Percentiles rank a stretch among this genome's conserved stretches.
phyloP scores from a whole-genome alignment of 2,797 vertebrate genomes.

The Balearica regulorum region DNA sequence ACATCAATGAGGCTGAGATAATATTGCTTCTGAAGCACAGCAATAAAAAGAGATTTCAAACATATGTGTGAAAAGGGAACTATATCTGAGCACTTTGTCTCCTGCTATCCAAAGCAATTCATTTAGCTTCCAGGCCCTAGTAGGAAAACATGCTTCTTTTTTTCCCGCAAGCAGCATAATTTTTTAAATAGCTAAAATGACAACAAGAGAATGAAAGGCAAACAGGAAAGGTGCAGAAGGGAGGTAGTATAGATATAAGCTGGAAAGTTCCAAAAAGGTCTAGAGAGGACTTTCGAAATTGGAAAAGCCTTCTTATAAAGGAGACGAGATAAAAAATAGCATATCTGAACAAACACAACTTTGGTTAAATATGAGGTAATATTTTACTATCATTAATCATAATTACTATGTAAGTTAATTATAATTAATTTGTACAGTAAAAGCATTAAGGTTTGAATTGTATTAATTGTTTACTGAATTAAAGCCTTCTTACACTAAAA shows the following conservation, averaged over 20 bases:
- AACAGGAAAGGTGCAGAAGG: background rate
- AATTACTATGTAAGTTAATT: background rate
- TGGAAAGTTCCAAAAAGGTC: background rate
- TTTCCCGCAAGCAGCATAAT: background rate
- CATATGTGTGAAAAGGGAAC: background rate
- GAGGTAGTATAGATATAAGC: background rate
- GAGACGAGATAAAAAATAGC: background rate
- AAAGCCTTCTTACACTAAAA: background rate
- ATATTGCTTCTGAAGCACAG: constrained; percentile 2
- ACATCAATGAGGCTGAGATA: background rate
- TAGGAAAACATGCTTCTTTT: background rate
- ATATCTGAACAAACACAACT: background rate
- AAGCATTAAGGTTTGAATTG: background rate
- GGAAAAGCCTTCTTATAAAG: background rate
- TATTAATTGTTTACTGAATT: background rate
- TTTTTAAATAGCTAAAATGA: background rate
- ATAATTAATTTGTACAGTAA: background rate
- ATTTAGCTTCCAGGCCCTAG: background rate
- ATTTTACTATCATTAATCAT: background rate
- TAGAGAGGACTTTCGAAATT: background rate
- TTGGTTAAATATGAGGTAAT: background rate
- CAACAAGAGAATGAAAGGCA: background rate
- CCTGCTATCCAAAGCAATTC: background rate
- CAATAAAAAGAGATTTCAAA: background rate
- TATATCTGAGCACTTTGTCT: background rate